A percentile compares a stretch with the other conserved stretches of the same genome.
Conservation (phyloP, 2,888 invertebrate genomes). For the Drosophila paucipuncta region DNA sequence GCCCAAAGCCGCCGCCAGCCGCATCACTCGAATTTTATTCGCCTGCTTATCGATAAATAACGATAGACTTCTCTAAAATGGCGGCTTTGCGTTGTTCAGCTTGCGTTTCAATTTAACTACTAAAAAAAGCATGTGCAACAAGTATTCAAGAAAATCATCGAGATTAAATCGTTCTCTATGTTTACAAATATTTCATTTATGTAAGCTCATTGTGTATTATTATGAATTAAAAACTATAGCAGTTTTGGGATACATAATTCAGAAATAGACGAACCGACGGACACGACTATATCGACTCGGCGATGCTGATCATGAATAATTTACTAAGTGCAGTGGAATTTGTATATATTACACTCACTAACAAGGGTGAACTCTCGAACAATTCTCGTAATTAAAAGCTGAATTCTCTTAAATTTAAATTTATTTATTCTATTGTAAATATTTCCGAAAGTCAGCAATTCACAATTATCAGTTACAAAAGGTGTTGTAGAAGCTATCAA, state of each 20-base stretch:
- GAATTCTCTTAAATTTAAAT: background rate
- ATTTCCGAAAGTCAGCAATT: background rate
- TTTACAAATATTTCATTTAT: background rate
- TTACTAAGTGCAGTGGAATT: background rate
- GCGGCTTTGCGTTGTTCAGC: background rate
- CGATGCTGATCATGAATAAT: background rate
- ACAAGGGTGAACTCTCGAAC: background rate
- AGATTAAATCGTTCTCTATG: background rate
- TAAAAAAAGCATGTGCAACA: background rate
- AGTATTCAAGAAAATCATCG: background rate
- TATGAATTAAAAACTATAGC: background rate
- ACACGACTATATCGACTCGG: no score
- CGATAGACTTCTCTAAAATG: constrained; percentile 19
- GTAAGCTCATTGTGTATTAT: background rate
- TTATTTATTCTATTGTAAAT: background rate
- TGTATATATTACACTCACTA: background rate
- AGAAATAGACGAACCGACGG: no score
- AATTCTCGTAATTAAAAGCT: background rate
- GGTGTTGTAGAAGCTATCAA: no score
- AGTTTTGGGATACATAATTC: no score
- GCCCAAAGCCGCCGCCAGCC: constrained; percentile 8
- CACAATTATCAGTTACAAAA: background rate
- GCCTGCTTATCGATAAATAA: constrained; percentile 26
- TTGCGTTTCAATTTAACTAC: background rate
- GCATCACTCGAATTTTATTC: constrained; percentile 4